Evolutionary conservation across 2,888 invertebrate genomes (phyloP).

Genomic region (Nezara viridula): DNA sequence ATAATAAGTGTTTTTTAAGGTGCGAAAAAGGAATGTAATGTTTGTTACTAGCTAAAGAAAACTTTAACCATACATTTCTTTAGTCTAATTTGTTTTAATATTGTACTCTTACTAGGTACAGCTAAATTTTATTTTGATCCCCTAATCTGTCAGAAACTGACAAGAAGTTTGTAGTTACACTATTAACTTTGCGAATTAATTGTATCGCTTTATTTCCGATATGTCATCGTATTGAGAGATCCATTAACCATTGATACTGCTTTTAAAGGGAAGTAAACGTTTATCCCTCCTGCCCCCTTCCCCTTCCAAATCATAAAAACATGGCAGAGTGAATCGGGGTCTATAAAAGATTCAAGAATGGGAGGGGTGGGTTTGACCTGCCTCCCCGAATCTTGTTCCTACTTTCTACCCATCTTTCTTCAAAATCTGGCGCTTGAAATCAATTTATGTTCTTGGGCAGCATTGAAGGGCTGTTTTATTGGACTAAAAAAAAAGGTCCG

Average conservation of each 20-base stretch:
- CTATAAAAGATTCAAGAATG: neutral
- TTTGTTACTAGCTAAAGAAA: no score
- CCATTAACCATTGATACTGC: neutral
- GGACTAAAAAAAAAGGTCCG: no score
- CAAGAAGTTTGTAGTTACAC: no score
- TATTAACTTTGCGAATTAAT: neutral
- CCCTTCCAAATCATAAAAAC: neutral
- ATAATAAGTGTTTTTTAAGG: no score
- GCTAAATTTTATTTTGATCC: no score
- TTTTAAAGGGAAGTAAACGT: neutral
- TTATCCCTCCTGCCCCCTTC: no score
- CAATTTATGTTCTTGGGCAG: neutral
- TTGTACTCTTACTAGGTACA: no score
- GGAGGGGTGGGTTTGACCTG: slow-evolving; percentile 33
- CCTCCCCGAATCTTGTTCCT: neutral
- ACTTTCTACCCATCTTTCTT: neutral
- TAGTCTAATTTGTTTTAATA: no score
- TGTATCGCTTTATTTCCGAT: neutral
- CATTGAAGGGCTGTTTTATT: no score
- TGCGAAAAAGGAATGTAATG: no score
- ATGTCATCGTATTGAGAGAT: neutral
- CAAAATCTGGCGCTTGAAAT: neutral
- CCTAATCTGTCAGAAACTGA: no score
- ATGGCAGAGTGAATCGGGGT: neutral
- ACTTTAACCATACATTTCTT: no score